Conservation (phyloP, 2,888 invertebrate species). For the Dryadula phaetusa region DNA sequence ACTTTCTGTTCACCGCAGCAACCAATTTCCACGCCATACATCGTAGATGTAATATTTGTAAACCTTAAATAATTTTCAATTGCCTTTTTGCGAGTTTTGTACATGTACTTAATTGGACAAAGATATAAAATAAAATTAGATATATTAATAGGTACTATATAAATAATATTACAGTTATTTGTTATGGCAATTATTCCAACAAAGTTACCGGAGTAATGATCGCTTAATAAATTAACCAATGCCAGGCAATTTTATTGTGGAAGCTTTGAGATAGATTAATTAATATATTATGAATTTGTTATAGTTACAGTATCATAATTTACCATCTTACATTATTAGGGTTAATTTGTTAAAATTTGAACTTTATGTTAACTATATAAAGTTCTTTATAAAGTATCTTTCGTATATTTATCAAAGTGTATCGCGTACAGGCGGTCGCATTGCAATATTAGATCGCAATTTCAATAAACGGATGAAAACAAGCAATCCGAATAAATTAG, state of each 20-base stretch:
- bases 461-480: slow-evolving; percentile 52
- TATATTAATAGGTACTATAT: background rate
- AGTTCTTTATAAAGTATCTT: background rate
- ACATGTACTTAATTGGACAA: background rate
- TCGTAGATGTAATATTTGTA: slow-evolving; percentile 16
- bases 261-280: slow-evolving; percentile 8
- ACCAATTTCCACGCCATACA: slow-evolving; percentile 14
- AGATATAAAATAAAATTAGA: background rate
- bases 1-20: slow-evolving; percentile 20
- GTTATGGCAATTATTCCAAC: background rate
- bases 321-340: background rate
- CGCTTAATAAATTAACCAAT: background rate
- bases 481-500: slow-evolving; percentile 70
- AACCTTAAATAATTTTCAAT: slow-evolving; percentile 14
- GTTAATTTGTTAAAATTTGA: slow-evolving; percentile 3
- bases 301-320: slow-evolving; percentile 12
- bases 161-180: slow-evolving; percentile 4
- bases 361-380: background rate
- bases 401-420: slow-evolving; percentile 11
- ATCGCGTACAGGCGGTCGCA: slow-evolving; percentile 8
- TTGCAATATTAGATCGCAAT: slow-evolving; percentile 43
- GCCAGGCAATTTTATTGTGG: background rate
- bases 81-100: background rate
- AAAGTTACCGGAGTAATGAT: background rate
- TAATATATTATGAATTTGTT: slow-evolving; percentile 14